These are phyloP conservation scores for Intellagama lesueurii DNA, from an alignment of 2,797 vertebrate genomes.

Conservation along the genomic window DNA sequence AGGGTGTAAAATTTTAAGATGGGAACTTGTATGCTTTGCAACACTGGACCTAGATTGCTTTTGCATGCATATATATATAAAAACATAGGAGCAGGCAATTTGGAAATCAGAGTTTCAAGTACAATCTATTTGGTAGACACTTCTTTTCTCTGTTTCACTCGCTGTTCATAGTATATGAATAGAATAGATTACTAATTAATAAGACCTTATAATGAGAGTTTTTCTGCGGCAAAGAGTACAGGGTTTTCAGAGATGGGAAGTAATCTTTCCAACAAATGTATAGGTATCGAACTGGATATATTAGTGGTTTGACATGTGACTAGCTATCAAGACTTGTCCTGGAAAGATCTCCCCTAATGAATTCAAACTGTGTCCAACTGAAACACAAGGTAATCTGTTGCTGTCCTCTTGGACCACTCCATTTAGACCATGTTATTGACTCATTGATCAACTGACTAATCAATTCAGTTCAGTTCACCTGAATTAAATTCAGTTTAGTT, in stretches of 20 bases:
- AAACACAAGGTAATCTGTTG: not conserved
- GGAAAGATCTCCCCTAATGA: not conserved
- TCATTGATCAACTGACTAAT: not conserved
- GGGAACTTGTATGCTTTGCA: conserved; percentile 75
- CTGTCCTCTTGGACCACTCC: not conserved
- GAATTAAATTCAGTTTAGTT: too few relatives aligned
- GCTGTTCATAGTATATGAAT: too few relatives aligned
- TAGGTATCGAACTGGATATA: not conserved
- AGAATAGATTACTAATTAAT: not conserved
- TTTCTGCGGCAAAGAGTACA: too few relatives aligned
- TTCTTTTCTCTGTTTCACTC: not conserved
- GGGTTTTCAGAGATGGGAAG: not conserved
- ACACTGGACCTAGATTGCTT: conserved; percentile 74
- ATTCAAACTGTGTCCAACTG: not conserved
- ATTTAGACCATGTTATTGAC: not conserved
- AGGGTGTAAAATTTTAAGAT: conserved; percentile 76
- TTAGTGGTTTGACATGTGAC: not conserved
- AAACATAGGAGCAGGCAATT: conserved; percentile 54
- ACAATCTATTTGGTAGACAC: not conserved
- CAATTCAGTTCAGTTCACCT: too few relatives aligned
- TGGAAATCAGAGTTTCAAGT: conserved; percentile 15
- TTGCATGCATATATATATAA: conserved; percentile 65
- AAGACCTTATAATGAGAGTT: too few relatives aligned
- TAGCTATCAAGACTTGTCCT: not conserved
- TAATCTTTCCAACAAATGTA: not conserved